These are phyloP conservation scores for Thymelicus acteon DNA, from an alignment of 2,888 invertebrate species.

Conservation along the genomic window DNA sequence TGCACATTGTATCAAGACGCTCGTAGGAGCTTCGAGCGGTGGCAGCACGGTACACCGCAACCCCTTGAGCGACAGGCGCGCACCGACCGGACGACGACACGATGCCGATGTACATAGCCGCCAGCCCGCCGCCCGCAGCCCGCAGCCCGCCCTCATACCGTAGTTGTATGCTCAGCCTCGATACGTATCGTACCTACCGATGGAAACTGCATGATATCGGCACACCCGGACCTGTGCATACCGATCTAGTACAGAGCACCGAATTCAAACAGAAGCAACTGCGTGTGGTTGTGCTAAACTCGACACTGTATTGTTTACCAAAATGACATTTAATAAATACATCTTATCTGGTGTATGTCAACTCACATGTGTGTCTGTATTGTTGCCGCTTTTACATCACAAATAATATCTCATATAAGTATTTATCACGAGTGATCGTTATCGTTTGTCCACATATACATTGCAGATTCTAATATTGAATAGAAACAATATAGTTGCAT, in stretches of 20 bases:
- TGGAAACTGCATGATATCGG: conserved; percentile 74
- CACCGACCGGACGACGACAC: conserved; percentile 67
- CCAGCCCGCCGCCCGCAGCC: conserved; percentile 53
- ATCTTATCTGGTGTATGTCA: conserved; percentile 15
- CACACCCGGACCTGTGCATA: conserved; percentile 75
- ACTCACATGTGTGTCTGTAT: conserved; percentile 29
- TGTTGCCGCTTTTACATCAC: conserved; percentile 35
- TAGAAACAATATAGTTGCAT: conserved; percentile 22
- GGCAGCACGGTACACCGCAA: conserved; percentile 72
- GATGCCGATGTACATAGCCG: conserved; percentile 79
- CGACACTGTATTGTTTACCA: conserved; percentile 26
- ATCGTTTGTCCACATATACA: conserved; percentile 14
- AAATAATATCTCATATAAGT: conserved; percentile 25
- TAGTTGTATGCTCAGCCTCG: conserved; percentile 69
- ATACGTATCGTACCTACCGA: conserved; percentile 52
- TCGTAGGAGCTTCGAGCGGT: conserved; percentile 77
- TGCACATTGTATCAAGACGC: conserved; percentile 72
- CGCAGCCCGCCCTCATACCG: conserved; percentile 57
- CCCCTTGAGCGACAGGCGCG: conserved; percentile 79
- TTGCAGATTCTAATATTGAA: not conserved
- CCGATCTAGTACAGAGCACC: conserved; percentile 69
- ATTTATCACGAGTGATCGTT: conserved; percentile 9
- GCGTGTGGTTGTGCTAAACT: conserved; percentile 50
- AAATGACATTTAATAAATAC: conserved; percentile 11
- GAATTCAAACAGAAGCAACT: conserved; percentile 63